These are phyloP conservation scores for Lordiphosa stackelbergi DNA, from an alignment of 1,140 invertebrate species.

Conservation along the genomic window DNA sequence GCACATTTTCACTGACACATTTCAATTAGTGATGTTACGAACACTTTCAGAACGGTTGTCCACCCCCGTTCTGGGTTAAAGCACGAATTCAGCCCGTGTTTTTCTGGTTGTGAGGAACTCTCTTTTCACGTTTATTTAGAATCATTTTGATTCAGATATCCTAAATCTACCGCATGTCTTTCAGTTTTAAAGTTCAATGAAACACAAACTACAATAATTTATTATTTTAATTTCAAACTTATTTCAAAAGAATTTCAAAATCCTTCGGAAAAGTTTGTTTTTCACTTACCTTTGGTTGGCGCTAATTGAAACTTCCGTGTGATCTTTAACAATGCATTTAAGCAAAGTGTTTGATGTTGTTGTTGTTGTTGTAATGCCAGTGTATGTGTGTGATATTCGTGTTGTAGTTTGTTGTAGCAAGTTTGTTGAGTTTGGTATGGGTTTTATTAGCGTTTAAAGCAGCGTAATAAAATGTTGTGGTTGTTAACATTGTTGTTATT, in stretches of 20 bases:
- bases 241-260: not conserved
- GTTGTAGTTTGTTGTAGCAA: conserved; percentile 24
- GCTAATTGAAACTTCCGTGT: conserved; percentile 73
- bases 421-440: conserved; percentile 19
- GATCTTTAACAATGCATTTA: conserved; percentile 62
- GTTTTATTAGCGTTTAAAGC: conserved; percentile 31
- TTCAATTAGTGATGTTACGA: too few relatives aligned
- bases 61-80: too few relatives aligned
- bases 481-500: conserved; percentile 22
- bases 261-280: not conserved
- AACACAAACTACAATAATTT: too few relatives aligned
- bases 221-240: too few relatives aligned
- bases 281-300: conserved; percentile 72
- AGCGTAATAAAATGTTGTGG: conserved; percentile 17
- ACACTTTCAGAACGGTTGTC: too few relatives aligned
- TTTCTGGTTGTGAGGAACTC: too few relatives aligned
- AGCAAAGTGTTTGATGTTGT: conserved; percentile 23
- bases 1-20: too few relatives aligned
- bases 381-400: conserved; percentile 25
- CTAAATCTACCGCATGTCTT: too few relatives aligned
- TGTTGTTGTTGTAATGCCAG: conserved; percentile 17
- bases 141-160: too few relatives aligned
- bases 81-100: too few relatives aligned
- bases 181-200: too few relatives aligned
- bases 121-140: too few relatives aligned